These are phyloP conservation scores for Temnothorax longispinosus DNA, from an alignment of 1,140 invertebrate species.

Conservation along the genomic window DNA sequence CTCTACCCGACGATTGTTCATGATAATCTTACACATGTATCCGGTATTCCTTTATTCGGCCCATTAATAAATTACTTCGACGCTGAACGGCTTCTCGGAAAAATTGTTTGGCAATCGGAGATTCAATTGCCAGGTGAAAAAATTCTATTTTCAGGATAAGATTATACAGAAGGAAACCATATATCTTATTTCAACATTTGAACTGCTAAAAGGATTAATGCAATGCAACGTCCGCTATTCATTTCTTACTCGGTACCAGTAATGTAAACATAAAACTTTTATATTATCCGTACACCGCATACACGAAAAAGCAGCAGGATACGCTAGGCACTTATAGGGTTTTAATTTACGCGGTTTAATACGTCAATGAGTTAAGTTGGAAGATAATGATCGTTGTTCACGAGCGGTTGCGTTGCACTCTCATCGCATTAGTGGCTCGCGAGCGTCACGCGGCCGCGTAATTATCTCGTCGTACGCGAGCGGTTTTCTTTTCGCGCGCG, in stretches of 20 bases:
- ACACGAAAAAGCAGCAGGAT: constrained; percentile 15
- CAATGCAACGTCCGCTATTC: not conserved
- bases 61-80: constrained; percentile 23
- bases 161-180: not conserved
- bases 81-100: constrained; percentile 47
- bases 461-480: not conserved
- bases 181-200: constrained; percentile 5
- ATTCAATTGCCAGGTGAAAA: not conserved
- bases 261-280: not conserved
- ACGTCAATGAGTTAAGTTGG: constrained; percentile 9
- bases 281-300: not conserved
- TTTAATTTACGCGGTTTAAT: constrained; percentile 12
- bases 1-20: not conserved
- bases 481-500: constrained; percentile 1
- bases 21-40: constrained; percentile 2
- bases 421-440: constrained; percentile 43
- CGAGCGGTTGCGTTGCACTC: constrained; percentile 16
- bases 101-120: constrained; percentile 23
- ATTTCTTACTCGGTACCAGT: not conserved
- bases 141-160: not conserved
- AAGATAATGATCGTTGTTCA: constrained; percentile 30
- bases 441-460: not conserved
- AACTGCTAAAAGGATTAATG: not conserved
- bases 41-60: not conserved
- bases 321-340: not conserved